phyloP scores from a whole-genome alignment of 2,797 vertebrate genomes.

The Periophthalmus magnuspinnatus region DNA sequence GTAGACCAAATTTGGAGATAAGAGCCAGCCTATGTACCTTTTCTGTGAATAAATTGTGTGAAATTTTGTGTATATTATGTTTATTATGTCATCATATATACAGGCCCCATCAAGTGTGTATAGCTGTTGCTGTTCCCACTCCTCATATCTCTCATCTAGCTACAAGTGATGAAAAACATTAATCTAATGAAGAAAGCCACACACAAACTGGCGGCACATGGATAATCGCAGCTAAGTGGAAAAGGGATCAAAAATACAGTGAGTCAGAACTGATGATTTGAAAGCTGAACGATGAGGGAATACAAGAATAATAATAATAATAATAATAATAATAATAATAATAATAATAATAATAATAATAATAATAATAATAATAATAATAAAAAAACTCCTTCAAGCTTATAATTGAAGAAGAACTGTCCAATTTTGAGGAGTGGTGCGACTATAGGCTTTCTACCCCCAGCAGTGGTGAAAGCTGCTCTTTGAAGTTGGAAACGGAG shows the following conservation, averaged over 20 bases:
- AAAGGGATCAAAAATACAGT: conserved; percentile 48
- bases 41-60: background rate
- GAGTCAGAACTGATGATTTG: conserved; percentile 43
- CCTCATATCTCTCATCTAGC: conserved; percentile 36
- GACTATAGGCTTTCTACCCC: conserved; percentile 37
- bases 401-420: conserved; percentile 25
- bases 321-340: background rate
- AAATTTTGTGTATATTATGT: background rate
- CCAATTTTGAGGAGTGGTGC: conserved; percentile 26
- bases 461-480: conserved; percentile 60
- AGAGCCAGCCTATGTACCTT: no score
- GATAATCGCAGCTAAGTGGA: conserved; percentile 46
- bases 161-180: conserved; percentile 49
- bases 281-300: conserved; percentile 33
- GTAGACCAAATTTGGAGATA: no score
- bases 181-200: conserved; percentile 53
- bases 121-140: background rate
- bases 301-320: background rate
- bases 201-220: conserved; percentile 34
- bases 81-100: background rate
- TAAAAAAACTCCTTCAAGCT: conserved; percentile 6
- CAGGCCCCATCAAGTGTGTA: background rate
- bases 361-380: background rate
- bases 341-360: background rate
- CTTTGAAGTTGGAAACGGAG: conserved; percentile 76